A percentile compares a stretch with the other conserved stretches of the same genome.
Conservation (phyloP, 1,140 invertebrate species). For the Teleogryllus occipitalis region DNA sequence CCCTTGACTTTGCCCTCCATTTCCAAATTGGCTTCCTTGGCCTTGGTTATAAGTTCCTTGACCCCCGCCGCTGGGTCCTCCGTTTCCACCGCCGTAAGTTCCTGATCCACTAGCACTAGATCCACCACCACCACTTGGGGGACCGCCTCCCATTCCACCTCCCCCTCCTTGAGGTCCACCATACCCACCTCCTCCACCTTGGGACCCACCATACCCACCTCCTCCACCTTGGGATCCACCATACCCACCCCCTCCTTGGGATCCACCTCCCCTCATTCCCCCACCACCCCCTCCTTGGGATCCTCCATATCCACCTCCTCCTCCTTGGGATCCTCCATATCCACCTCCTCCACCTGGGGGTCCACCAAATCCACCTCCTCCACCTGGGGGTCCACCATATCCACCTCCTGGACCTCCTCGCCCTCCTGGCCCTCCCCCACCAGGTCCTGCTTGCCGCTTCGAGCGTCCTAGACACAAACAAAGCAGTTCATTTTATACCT, state of each 20-base stretch:
- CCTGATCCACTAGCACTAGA: too few species aligned
- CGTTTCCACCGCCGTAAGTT: too few species aligned
- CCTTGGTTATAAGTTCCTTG: too few species aligned
- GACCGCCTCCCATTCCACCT: neutral
- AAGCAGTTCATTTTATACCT: neutral
- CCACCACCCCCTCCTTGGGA: too few species aligned
- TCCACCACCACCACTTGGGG: too few species aligned
- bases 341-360: neutral
- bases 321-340: neutral
- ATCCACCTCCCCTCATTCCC: neutral
- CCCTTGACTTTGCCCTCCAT: too few species aligned
- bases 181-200: neutral
- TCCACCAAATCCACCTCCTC: neutral
- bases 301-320: neutral
- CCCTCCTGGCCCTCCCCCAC: neutral
- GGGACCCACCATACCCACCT: neutral
- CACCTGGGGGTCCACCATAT: too few species aligned
- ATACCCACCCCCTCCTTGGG: neutral
- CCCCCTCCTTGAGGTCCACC: neutral
- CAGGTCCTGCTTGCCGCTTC: too few species aligned
- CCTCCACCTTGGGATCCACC: neutral
- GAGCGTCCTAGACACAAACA: too few species aligned
- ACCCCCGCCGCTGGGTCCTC: too few species aligned
- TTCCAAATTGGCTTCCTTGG: too few species aligned
- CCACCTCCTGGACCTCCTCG: neutral